phyloP scores from a whole-genome alignment of 2,888 invertebrate genomes.

The Thymelicus lineola region DNA sequence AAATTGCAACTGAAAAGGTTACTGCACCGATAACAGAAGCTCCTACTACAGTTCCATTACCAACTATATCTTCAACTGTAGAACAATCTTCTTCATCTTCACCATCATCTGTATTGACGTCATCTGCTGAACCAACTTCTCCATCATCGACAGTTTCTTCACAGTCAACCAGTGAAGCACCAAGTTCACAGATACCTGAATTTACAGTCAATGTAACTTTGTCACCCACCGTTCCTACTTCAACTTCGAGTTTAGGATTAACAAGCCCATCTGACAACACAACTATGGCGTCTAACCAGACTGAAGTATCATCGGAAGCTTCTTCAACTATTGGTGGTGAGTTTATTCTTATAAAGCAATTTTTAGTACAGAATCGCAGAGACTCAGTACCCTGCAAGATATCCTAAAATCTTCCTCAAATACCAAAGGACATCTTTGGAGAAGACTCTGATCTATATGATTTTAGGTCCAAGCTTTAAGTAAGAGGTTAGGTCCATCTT shows the following conservation, averaged over 20 bases:
- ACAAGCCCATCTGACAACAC: slow-evolving; percentile 53
- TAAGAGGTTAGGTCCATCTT: too few species aligned
- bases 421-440: too few species aligned
- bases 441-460: too few species aligned
- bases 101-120: slow-evolving; percentile 32
- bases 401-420: too few species aligned
- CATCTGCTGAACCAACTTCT: slow-evolving; percentile 38
- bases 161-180: slow-evolving; percentile 42
- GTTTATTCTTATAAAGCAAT: not conserved
- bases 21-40: slow-evolving; percentile 42
- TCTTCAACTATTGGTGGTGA: slow-evolving; percentile 44
- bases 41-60: slow-evolving; percentile 30
- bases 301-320: slow-evolving; percentile 44
- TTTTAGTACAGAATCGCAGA: too few species aligned
- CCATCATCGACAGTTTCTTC: slow-evolving; percentile 22
- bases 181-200: slow-evolving; percentile 52
- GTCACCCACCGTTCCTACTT: slow-evolving; percentile 60
- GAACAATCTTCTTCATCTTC: slow-evolving; percentile 51
- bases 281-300: slow-evolving; percentile 51
- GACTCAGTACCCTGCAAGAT: too few species aligned
- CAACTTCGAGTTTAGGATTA: slow-evolving; percentile 57
- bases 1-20: slow-evolving; percentile 60
- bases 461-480: too few species aligned
- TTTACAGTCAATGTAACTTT: slow-evolving; percentile 70
- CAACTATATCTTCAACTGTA: slow-evolving; percentile 43